Evolutionary conservation across 2,888 invertebrate species (phyloP), one percentile per base, ranked within the genome.

Genomic region (Venusia cambrica): DNA sequence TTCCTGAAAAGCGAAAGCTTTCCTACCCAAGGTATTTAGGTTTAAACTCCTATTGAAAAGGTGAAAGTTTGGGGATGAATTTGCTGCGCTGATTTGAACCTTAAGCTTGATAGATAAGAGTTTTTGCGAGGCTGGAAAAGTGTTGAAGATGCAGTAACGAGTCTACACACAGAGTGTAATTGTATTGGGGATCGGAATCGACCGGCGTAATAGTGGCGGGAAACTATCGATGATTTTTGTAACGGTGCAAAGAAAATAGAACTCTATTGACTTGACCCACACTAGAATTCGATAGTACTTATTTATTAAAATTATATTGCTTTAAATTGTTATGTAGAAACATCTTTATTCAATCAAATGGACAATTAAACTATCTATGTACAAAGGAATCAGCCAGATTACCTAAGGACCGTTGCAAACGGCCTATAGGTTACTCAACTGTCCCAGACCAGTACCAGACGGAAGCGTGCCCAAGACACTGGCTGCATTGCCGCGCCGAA

Each of bases 1-100:
- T 83, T 80, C 75, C 84, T 83, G 85, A 87, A 87, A 87, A 87
- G 85, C 83, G 85, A 87, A 85, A 85, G 85, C 83, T 75, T 76
- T 80, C 75, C 75, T 78, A 77, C 80, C 77, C 73, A 76, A 84
- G 77, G 81, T 83, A 84, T 83, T 83, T 84, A 81, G 83, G 83
- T 87, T 81, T 83, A 81, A 84, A 85, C 76, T 85, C 74, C 77
- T 77, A 84, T 84, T 78, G 85, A 81, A 84, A 84, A 84, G 84
- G 84, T 85, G 85, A 85, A 87, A 85, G 83, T 87, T 83, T 74
- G 58, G 73, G 73, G 71, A 55, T 48, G 49, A 34, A 36, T 31
- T 19, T 44, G 61, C 48, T 49, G 24, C 27, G 35, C 38, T 13
- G 67, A 60, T 59, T 34, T 65, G 45, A 40, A 50, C 68, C 59